phyloP scores from a whole-genome alignment of 2,797 vertebrate species.

The Hephaestus fuliginosus region DNA sequence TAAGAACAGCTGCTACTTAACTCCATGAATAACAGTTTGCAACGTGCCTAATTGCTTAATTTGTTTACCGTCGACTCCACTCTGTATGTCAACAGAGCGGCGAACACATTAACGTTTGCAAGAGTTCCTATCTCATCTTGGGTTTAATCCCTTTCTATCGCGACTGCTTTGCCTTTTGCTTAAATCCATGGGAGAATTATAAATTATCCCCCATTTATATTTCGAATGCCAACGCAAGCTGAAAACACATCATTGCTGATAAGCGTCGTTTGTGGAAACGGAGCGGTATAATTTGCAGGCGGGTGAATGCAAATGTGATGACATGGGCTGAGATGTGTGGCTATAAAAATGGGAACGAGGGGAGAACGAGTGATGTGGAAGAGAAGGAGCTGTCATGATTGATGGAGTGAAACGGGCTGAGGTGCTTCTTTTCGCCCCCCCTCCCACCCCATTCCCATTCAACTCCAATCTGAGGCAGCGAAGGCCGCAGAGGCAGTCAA shows the following conservation, averaged over 20 bases:
- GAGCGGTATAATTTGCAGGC: slow-evolving; percentile 77
- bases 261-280: slow-evolving; percentile 77
- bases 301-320: slow-evolving; percentile 83
- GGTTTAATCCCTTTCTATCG: slow-evolving; percentile 67
- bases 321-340: slow-evolving; percentile 78
- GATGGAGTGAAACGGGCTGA: slow-evolving; percentile 81
- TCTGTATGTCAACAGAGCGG: slow-evolving; percentile 68
- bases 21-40: slow-evolving; percentile 77
- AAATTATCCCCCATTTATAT: slow-evolving; percentile 81
- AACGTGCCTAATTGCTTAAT: slow-evolving; percentile 79
- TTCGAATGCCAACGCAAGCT: slow-evolving; percentile 76
- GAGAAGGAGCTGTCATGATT: slow-evolving; percentile 82
- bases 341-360: slow-evolving; percentile 72
- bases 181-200: slow-evolving; percentile 75
- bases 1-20: slow-evolving; percentile 79
- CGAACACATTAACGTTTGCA: slow-evolving; percentile 67
- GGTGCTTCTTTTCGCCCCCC: slow-evolving; percentile 68
- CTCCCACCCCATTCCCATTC: slow-evolving; percentile 60
- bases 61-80: slow-evolving; percentile 76
- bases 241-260: slow-evolving; percentile 81
- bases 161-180: slow-evolving; percentile 66
- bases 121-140: slow-evolving; percentile 70
- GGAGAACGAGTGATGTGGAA: slow-evolving; percentile 74
- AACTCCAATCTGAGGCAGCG: slow-evolving; percentile 74
- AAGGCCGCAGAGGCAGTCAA: slow-evolving; percentile 74